A percentile compares a stretch with the other conserved stretches of the same genome.
These are phyloP conservation scores for Macrotrachela quadricornifera DNA, from an alignment of 1,140 invertebrate genomes.

Conservation along the genomic window DNA sequence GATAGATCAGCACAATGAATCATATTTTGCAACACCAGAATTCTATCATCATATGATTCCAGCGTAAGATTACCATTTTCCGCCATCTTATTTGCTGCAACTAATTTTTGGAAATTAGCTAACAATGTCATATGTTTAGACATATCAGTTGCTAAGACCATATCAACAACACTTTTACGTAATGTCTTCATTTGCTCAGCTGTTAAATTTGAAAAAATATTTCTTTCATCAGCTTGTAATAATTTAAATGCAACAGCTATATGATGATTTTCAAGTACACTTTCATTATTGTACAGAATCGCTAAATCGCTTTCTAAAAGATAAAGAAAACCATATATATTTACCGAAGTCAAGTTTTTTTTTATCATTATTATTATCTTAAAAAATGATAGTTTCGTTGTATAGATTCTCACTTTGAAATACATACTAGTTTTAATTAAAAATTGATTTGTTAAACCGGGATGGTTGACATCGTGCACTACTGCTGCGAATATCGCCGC, in stretches of 20 bases:
- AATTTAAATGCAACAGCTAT: conserved; percentile 90
- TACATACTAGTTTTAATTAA: conserved; percentile 31
- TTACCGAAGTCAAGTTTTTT: too few relatives aligned
- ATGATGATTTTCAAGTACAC: conserved; percentile 92
- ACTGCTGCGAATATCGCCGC: conserved; percentile 35
- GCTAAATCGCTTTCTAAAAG: conserved; percentile 57
- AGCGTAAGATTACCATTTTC: conserved; percentile 69
- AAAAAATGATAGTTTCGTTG: not conserved
- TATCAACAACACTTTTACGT: conserved; percentile 24
- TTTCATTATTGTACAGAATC: conserved; percentile 96
- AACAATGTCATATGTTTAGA: conserved; percentile 42
- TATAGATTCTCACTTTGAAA: not conserved
- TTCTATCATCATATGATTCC: conserved; percentile 87
- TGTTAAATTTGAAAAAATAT: conserved; percentile 70
- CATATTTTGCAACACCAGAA: conserved; percentile 90
- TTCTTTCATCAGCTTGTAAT: conserved; percentile 79
- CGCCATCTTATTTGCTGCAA: conserved; percentile 90
- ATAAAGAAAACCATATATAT: too few relatives aligned
- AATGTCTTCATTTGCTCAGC: conserved; percentile 65
- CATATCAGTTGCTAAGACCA: conserved; percentile 31
- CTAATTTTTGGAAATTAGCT: conserved; percentile 80
- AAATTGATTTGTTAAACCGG: conserved; percentile 37
- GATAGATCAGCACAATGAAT: conserved; percentile 96
- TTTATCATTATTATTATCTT: too few relatives aligned
- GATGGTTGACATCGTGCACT: conserved; percentile 37